Conservation (phyloP, 2,797 vertebrate species). For the Rhinoraja longicauda region DNA sequence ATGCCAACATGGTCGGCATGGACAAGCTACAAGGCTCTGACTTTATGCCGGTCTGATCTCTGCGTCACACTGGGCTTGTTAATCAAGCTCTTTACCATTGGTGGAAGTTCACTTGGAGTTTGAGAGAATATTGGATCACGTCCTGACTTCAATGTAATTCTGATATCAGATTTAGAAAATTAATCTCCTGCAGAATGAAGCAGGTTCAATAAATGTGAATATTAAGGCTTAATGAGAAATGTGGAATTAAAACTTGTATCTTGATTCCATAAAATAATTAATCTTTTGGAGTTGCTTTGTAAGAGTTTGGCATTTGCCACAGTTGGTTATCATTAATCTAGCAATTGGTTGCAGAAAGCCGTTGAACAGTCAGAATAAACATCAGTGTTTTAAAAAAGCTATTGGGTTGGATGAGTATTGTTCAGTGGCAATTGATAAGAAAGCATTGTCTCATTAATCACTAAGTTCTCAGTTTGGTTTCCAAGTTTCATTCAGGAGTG, state of each 20-base stretch:
- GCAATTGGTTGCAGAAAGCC: not conserved
- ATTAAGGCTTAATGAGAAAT: no score
- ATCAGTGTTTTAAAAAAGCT: not conserved
- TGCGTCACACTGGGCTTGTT: no score
- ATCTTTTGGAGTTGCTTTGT: not conserved
- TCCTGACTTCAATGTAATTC: no score
- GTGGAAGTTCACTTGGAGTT: not conserved
- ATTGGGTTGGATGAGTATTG: not conserved
- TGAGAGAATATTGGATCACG: not conserved
- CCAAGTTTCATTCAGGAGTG: not conserved
- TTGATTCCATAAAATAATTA: not conserved
- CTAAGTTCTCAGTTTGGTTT: not conserved
- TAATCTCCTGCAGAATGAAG: not conserved
- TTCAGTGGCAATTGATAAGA: no score
- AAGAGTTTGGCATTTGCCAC: not conserved
- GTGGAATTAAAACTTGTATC: not conserved
- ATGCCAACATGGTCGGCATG: no score
- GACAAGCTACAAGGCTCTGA: no score
- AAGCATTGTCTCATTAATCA: not conserved
- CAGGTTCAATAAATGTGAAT: not conserved
- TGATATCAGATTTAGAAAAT: not conserved
- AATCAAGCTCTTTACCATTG: not conserved
- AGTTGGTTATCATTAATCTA: conserved; percentile 2
- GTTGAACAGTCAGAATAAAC: not conserved
- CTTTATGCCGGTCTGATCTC: no score